These are phyloP conservation scores for Reticulitermes lucifugus DNA, from an alignment of 2,888 invertebrate species.

Conservation along the genomic window DNA sequence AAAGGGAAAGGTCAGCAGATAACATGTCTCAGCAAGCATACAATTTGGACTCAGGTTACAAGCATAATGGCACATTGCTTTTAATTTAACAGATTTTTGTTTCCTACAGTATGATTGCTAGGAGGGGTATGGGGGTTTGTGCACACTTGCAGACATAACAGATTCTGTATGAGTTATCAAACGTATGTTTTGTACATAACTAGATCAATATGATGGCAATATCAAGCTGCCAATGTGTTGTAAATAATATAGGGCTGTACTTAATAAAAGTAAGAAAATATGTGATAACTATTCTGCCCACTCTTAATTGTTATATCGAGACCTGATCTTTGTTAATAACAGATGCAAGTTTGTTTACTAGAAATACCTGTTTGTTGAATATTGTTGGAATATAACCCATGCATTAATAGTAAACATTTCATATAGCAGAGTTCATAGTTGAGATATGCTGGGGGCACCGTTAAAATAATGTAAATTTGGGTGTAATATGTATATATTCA, in stretches of 20 bases:
- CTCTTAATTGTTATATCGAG: constrained; percentile 53
- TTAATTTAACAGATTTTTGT: background rate
- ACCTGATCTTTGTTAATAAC: constrained; percentile 53
- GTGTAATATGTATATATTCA: constrained; percentile 26
- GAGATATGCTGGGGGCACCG: constrained; percentile 22
- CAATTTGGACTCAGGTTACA: background rate
- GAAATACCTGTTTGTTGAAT: constrained; percentile 43
- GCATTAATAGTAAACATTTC: constrained; percentile 38
- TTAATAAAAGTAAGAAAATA: constrained; percentile 52
- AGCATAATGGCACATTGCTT: background rate
- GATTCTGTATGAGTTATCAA: background rate
- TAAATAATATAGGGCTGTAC: constrained; percentile 49
- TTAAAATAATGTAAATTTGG: constrained; percentile 36
- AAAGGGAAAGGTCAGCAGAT: no score
- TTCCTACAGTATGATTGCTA: background rate
- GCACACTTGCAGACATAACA: constrained; percentile 34
- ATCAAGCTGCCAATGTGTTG: constrained; percentile 33
- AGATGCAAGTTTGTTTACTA: constrained; percentile 38
- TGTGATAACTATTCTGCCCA: constrained; percentile 55
- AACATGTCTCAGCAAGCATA: constrained; percentile 15
- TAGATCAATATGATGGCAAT: background rate
- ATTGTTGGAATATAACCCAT: constrained; percentile 44
- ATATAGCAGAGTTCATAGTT: constrained; percentile 21
- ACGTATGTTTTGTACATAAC: constrained; percentile 10
- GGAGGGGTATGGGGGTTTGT: background rate